Percentiles rank a stretch among this genome's conserved stretches.
These are phyloP conservation scores for Epinotia demarniana DNA, from an alignment of 2,888 invertebrate genomes.

Conservation along the genomic window DNA sequence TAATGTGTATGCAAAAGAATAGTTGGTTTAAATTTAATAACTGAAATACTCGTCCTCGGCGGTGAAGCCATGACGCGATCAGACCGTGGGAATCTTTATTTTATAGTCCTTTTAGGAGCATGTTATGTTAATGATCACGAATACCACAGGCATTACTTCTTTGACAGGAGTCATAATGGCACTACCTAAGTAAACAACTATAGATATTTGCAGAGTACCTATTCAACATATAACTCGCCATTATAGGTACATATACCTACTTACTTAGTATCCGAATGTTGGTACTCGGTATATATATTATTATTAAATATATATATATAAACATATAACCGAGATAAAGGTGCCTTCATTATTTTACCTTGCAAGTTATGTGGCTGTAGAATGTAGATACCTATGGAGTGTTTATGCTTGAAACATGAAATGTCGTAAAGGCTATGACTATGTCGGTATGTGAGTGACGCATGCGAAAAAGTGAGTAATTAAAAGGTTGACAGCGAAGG, in stretches of 20 bases:
- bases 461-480: constrained; percentile 70
- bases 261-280: neutral
- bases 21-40: constrained; percentile 15
- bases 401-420: constrained; percentile 35
- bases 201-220: neutral
- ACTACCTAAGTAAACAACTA: neutral
- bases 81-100: constrained; percentile 42
- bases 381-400: too few relatives aligned
- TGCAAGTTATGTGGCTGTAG: constrained; percentile 1
- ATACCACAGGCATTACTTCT: constrained; percentile 8
- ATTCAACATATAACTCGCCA: neutral
- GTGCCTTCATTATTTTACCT: neutral
- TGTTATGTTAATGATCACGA: constrained; percentile 35
- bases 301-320: neutral
- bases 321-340: neutral
- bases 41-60: constrained; percentile 26
- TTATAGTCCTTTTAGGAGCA: constrained; percentile 31
- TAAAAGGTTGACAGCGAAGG: constrained; percentile 82
- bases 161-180: neutral
- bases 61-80: constrained; percentile 27
- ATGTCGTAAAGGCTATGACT: constrained; percentile 42
- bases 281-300: neutral
- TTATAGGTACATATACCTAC: neutral
- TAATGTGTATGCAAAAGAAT: constrained; percentile 16
- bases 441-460: constrained; percentile 51